These are phyloP conservation scores for Pedionomus torquatus DNA, from an alignment of 2,113 vertebrate species.

Conservation along the genomic window DNA sequence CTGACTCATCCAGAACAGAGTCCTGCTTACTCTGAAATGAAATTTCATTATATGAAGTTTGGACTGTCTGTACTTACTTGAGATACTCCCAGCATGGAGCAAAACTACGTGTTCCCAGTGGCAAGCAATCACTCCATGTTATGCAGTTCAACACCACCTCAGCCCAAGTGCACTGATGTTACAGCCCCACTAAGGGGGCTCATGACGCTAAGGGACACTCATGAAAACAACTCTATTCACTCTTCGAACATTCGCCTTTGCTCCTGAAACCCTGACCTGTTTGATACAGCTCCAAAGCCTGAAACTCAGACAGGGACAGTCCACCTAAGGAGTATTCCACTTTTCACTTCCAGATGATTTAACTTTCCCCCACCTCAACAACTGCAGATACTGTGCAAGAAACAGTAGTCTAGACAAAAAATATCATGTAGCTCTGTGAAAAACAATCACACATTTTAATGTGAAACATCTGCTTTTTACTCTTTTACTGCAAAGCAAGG, in stretches of 20 bases:
- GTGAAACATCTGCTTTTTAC: background rate
- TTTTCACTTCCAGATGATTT: background rate
- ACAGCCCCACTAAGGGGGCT: accelerated
- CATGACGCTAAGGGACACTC: too few relatives aligned
- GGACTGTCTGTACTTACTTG: background rate
- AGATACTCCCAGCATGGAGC: background rate
- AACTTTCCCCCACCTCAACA: background rate
- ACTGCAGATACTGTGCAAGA: background rate
- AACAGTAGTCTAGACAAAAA: background rate
- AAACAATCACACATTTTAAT: background rate
- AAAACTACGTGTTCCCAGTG: background rate
- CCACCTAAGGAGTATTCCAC: background rate
- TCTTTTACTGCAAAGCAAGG: background rate
- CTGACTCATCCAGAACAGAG: background rate
- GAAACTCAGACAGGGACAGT: background rate
- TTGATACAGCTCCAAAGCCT: background rate
- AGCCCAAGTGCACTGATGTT: background rate
- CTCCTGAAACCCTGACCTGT: background rate
- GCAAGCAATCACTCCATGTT: background rate
- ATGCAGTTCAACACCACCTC: background rate
- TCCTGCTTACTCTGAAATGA: background rate
- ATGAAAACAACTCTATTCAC: too few relatives aligned
- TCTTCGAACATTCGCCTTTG: background rate
- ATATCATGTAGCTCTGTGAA: background rate
- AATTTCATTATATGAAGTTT: background rate